These are phyloP conservation scores for Girardinichthys multiradiatus DNA, from an alignment of 2,113 vertebrate genomes.

Conservation along the genomic window DNA sequence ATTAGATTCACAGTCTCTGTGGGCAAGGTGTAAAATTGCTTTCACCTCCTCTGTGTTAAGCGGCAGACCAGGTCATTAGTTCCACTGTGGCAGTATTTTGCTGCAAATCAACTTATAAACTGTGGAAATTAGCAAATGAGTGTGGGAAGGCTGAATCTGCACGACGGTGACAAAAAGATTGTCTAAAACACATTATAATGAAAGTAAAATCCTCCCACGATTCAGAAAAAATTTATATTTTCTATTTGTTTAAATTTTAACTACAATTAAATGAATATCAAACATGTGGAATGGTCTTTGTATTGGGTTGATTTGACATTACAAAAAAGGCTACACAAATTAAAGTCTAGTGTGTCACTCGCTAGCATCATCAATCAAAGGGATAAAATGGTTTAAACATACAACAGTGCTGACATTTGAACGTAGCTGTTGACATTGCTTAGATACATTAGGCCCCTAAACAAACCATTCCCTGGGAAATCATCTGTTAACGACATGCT, in stretches of 20 bases:
- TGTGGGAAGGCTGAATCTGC: conserved; percentile 19
- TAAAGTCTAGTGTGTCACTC: conserved; percentile 48
- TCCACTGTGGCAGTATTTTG: conserved; percentile 48
- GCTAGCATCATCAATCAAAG: conserved; percentile 56
- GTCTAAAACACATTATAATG: conserved; percentile 22
- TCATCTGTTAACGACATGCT: conserved; percentile 56
- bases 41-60: conserved; percentile 71
- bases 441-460: conserved; percentile 60
- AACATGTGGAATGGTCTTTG: conserved; percentile 18
- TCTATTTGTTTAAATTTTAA: conserved; percentile 1
- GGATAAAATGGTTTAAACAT: conserved; percentile 54
- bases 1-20: conserved; percentile 71
- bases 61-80: conserved; percentile 63
- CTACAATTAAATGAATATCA: conserved; percentile 4
- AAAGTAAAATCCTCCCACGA: conserved; percentile 7
- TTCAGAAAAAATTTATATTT: neutral
- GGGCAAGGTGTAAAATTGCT: conserved; percentile 76
- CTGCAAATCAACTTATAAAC: conserved; percentile 61
- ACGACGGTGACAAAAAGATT: conserved; percentile 21
- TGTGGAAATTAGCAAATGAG: conserved; percentile 60
- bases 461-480: conserved; percentile 63
- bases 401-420: conserved; percentile 62
- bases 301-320: conserved; percentile 49
- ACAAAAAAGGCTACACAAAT: conserved; percentile 44
- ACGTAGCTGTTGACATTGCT: conserved; percentile 66